Conservation (phyloP, 2,888 invertebrate species). For the Synanthedon vespiformis region DNA sequence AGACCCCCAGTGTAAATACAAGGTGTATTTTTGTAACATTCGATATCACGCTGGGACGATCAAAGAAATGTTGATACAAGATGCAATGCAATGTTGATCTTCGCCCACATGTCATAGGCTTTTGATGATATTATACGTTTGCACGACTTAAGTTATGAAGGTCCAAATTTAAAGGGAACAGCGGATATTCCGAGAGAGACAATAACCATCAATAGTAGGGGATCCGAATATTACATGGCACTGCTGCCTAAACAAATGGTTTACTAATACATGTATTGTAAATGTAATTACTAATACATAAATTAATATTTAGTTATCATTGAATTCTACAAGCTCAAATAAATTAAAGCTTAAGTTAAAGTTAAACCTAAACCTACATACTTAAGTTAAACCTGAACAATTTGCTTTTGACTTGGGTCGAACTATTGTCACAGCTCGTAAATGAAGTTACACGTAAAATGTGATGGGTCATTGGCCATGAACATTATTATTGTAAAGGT, state of each 20-base stretch:
- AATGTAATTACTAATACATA: too few species aligned
- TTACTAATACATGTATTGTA: too few species aligned
- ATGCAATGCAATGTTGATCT: neutral
- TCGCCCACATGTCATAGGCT: neutral
- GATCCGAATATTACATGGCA: too few species aligned
- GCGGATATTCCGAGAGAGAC: neutral
- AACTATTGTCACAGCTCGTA: slow-evolving; percentile 1
- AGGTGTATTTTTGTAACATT: neutral
- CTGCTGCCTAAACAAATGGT: too few species aligned
- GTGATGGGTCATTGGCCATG: slow-evolving; percentile 8
- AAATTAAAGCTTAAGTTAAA: too few species aligned
- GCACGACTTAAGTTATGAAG: neutral
- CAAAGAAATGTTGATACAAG: neutral
- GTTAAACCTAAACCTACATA: too few species aligned
- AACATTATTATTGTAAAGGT: slow-evolving; percentile 1
- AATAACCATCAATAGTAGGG: too few species aligned
- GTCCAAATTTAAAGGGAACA: neutral
- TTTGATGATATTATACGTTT: neutral
- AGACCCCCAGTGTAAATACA: too few species aligned
- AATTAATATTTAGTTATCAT: too few species aligned
- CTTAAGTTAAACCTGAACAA: too few species aligned
- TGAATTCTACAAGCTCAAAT: too few species aligned
- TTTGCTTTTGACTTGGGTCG: too few species aligned
- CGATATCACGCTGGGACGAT: neutral
- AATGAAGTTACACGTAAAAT: slow-evolving; percentile 1